Base-by-base conservation (phyloP, 2,888 invertebrate genomes). In the Agapostemon virescens region DNA sequence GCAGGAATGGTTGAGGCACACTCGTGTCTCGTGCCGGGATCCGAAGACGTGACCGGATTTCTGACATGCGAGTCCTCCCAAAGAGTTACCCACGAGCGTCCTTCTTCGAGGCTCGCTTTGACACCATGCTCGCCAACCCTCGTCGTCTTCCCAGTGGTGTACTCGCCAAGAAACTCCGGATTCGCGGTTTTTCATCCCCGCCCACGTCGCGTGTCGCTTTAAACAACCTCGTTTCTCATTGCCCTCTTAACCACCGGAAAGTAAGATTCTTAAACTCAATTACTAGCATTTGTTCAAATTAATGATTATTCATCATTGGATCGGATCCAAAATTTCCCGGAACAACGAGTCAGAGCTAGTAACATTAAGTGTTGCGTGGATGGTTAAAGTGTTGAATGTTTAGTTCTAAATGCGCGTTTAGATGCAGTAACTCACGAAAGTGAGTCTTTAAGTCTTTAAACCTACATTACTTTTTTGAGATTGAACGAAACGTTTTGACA, bases 1-100 rank as follows among this genome's bases (percentile, higher is more conserved):
- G 84, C 81, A 85, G 89, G 87, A 91, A 91, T 90, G 91, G 90
- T 91, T 90, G 90, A 89, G 90, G 89, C 88, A 88, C 63, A 79
- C 90, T 90, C 89, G 88, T 90, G 89, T 89, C 89, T 89, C 89
- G 83, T 82, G 83, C 87, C 84, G 77, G 83, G 86, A 84, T 74
- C 84, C 82, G 64, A 79, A 86, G 69, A 91, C 92, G 92, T 92
- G 92, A 91, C 91, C 82, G 87, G 91, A 91, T 90, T 92, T 86
- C 81, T 86, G 88, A 88, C 86, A 83, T 86, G 83, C 84, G 17
- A 72, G 63, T 64, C 77, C 86, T 87, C 80, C 88, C 84, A 86
- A 89, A 90, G 89, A 91, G 89, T 89, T 87, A 89, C 89, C 89
- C 82, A 86, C 85, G 87, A 77, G 86, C 88, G 87, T 88, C 86